Percentiles rank a stretch among this genome's conserved stretches.
These are phyloP conservation scores for Ophonus ardosiacus DNA, from an alignment of 2,888 invertebrate genomes.

Conservation along the genomic window DNA sequence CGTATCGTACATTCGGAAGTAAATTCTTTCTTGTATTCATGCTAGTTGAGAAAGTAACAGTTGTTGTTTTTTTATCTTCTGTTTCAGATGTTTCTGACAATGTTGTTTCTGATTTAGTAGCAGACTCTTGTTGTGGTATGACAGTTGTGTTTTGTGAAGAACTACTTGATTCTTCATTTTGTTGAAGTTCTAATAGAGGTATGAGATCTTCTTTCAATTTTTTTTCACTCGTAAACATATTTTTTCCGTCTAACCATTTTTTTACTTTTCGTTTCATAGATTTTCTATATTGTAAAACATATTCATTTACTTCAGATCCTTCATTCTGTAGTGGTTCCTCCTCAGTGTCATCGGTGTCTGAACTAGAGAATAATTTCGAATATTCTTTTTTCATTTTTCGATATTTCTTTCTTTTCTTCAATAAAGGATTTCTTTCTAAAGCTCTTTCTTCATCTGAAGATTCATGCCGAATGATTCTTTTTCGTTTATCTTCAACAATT, in stretches of 20 bases:
- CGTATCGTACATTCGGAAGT: neutral
- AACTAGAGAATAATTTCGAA: neutral
- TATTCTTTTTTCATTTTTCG: neutral
- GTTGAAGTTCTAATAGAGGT: conserved; percentile 1
- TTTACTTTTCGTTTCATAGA: neutral
- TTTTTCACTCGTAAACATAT: conserved; percentile 3
- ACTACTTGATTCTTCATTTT: conserved; percentile 8
- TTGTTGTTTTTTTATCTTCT: neutral
- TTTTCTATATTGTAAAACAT: conserved; percentile 14
- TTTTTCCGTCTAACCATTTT: conserved; percentile 17
- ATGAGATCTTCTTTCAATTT: conserved; percentile 9
- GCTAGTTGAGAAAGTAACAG: neutral
- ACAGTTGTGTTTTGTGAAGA: neutral
- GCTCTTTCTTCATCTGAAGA: conserved; percentile 27
- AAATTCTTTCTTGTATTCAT: neutral
- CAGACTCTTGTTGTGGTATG: neutral
- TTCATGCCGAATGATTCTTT: neutral
- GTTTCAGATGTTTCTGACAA: neutral
- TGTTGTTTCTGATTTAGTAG: conserved; percentile 3
- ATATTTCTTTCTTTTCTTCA: neutral
- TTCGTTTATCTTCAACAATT: conserved; percentile 9
- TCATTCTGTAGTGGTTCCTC: neutral
- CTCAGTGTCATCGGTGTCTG: conserved; percentile 13
- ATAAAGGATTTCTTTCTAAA: conserved; percentile 14
- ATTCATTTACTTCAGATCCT: conserved; percentile 6